Evolutionary conservation across 2,113 vertebrate species (phyloP).

Genomic region (Otolemur garnettii): DNA sequence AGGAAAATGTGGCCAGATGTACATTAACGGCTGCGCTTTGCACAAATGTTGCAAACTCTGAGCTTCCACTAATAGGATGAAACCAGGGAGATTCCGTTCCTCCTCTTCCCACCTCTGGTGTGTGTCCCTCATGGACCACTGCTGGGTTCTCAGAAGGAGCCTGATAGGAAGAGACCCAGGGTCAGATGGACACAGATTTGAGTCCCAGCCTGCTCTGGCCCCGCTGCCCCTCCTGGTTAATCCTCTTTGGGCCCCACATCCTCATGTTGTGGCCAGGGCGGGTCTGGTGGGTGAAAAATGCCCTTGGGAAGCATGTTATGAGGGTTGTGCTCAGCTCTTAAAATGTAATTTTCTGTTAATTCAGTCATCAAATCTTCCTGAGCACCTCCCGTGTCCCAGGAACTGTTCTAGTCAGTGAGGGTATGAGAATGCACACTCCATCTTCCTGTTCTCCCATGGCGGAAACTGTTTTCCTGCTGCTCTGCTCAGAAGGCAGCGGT

Average conservation of each 20-base stretch:
- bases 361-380: neutral
- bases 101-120: accelerated
- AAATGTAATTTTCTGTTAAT: neutral
- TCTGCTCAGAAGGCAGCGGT: neutral
- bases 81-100: neutral
- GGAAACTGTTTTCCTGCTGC: too few species aligned
- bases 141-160: neutral
- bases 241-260: accelerated
- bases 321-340: neutral
- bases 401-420: neutral
- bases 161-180: neutral
- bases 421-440: neutral
- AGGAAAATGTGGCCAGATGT: neutral
- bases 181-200: accelerated
- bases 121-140: too few species aligned
- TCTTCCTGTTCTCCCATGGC: neutral
- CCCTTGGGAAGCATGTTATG: too few species aligned
- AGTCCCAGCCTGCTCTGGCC: neutral
- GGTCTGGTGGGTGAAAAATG: too few species aligned
- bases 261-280: accelerated
- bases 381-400: neutral
- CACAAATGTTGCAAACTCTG: neutral
- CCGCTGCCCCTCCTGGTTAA: neutral
- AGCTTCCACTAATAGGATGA: neutral
- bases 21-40: neutral